Percentiles rank a stretch among this genome's conserved stretches.
These are phyloP conservation scores for Euphydryas editha DNA, from an alignment of 2,888 invertebrate species.

Conservation along the genomic window DNA sequence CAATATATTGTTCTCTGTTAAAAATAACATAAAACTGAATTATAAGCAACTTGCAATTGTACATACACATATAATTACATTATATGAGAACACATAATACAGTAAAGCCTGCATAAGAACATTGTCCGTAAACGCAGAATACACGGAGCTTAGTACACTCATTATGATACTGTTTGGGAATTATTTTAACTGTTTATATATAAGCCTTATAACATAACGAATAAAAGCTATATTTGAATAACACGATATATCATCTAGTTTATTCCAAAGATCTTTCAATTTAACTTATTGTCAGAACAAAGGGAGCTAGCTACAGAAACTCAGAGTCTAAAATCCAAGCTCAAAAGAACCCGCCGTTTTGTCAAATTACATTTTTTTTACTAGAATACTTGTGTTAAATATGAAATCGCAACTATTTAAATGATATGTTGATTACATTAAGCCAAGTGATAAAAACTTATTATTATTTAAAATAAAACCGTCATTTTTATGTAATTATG, in stretches of 20 bases:
- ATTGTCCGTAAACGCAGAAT: conserved; percentile 30
- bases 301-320: background rate
- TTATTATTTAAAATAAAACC: background rate
- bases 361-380: conserved; percentile 3
- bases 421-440: background rate
- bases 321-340: background rate
- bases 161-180: conserved; percentile 26
- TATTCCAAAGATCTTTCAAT: conserved; percentile 63
- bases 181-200: conserved; percentile 18
- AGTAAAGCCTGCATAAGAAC: conserved; percentile 28
- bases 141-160: conserved; percentile 35
- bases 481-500: too few species aligned
- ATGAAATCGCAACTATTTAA: background rate
- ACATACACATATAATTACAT: background rate
- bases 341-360: conserved; percentile 2
- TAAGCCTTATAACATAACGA: conserved; percentile 4
- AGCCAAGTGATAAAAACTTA: background rate
- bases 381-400: background rate
- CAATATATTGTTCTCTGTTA: background rate
- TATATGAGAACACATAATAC: conserved; percentile 9
- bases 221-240: conserved; percentile 21
- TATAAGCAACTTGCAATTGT: background rate
- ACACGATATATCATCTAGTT: conserved; percentile 11
- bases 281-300: conserved; percentile 61
- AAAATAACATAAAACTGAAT: background rate